Evolutionary conservation across 1,140 invertebrate genomes (phyloP).

Genomic region (Geopemphigus sp.): DNA sequence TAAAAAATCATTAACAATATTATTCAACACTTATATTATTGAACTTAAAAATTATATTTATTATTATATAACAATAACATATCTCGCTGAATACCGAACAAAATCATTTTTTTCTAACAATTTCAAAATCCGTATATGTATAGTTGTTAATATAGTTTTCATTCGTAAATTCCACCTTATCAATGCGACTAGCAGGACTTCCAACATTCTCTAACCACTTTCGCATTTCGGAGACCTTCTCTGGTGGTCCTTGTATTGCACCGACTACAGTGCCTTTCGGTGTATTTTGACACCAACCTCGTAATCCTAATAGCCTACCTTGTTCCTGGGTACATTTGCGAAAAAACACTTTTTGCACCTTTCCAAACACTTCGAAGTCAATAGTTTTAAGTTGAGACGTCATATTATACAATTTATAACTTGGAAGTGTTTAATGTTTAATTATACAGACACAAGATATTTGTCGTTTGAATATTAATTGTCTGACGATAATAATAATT

Average conservation of each 20-base stretch:
- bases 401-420: neutral
- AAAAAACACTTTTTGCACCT: conserved; percentile 62
- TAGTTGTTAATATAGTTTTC: conserved; percentile 40
- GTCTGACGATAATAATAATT: no score
- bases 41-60: neutral
- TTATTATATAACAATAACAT: neutral
- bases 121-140: conserved; percentile 40
- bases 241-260: conserved; percentile 61
- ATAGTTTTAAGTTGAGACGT: neutral
- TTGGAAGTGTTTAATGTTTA: no score
- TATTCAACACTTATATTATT: neutral
- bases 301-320: conserved; percentile 60
- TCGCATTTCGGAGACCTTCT: conserved; percentile 63
- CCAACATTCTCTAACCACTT: conserved; percentile 63
- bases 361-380: conserved; percentile 62
- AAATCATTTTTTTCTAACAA: conserved; percentile 46
- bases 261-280: conserved; percentile 64
- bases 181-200: conserved; percentile 64
- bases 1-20: neutral
- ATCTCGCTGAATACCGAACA: neutral
- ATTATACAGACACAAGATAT: no score
- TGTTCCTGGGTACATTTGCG: conserved; percentile 63
- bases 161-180: conserved; percentile 60
- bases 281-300: conserved; percentile 70
- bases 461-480: no score